Evolutionary conservation across 2,797 vertebrate genomes (phyloP), one percentile per base, ranked within the genome.

Genomic region (Phrynocephalus guinanensis): DNA sequence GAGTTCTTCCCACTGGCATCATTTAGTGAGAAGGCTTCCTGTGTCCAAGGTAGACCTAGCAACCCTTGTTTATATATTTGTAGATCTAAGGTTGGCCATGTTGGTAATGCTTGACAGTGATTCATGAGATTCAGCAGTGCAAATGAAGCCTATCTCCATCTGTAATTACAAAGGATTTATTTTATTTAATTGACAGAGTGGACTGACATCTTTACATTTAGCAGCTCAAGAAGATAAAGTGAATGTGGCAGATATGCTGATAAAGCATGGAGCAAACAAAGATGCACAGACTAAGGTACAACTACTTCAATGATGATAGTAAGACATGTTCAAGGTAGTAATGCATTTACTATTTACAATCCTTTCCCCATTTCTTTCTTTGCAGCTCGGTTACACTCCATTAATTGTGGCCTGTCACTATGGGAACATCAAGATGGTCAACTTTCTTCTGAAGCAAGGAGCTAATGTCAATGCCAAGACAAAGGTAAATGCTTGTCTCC

Each of bases 391-490:
- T 89, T 99, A 99, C 93, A 99, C 98, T 28, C 98, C 99, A 52
- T 96, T 99, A 79, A 99, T 99, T 88, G 99, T 99, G 90, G 98
- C 99, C 3, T 99, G 98, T 97, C 99, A 99, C 96, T 99, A 99
- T 86, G 99, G 99, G 86, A 99, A 99, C 84, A 97, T 97, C 91
- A 99, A 99, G 96, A 99, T 98, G 98, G 99, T 99, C 93, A 99
- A 98, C 97, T 99, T 99, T 94, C 98, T 99, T 90, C 97, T 99
- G 92, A 98, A 98, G 91, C 98, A 97, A 1, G 98, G 97, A 88
- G 98, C 98, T 68, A 97, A 96, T 48, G 98, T 99, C 91, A 98
- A 98, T 0, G 97, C 98, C 87, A 99, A 99, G 95, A 99, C 99
- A 85, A 99, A 99, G 98, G 99, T 99, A 97, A 95, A 86, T 60